Base-by-base conservation (phyloP, 2,797 vertebrate species). In the Babyrousa celebensis region DNA sequence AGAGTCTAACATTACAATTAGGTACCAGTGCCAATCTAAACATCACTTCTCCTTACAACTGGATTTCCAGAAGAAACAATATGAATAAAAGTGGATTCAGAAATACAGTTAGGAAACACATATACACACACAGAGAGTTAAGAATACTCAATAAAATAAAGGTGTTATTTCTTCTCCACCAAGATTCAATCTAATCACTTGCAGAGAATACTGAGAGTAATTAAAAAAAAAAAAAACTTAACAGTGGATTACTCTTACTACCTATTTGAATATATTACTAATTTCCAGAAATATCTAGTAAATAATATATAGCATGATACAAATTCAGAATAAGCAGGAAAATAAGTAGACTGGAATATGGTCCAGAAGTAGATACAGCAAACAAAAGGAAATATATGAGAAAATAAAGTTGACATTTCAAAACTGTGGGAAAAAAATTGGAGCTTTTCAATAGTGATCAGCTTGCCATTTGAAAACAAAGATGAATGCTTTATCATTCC, bases 281-380 rank as follows among this genome's bases (percentile, higher is more conserved):
- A 78, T 65, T 20, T 85, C 48, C 20, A 72, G 36, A 85, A 63
- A 89, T 79, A 52, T 25, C 52, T 62, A 54, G 27, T 72, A 93
- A 80, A 79, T 60, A 48, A 68, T 27, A 68, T 27, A 72, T 12
- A 68, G 40, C 12, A 12, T 32, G 21, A 82, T 67, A 23, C 21
- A 86, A 75, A 56, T 85, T 60, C n/a, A 94, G 68, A 82, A 82
- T 32, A 62, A 68, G 16, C 60, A 91, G 36, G 94, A 86, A 58
- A 86, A 68, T 6, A 60, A 79, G 67, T 52, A 25, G 10, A 36
- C 18, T 54, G 67, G 23, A 75, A 52, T 68, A 36, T 29, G 62
- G 23, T 60, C 15, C 52, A 68, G 8, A 68, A 71, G 36, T 52
- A 67, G 29, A 36, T 40, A 20, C 10, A 74, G 54, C 21, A 90